phyloP scores from a whole-genome alignment of 2,797 vertebrate species.

The Platalea minor region DNA sequence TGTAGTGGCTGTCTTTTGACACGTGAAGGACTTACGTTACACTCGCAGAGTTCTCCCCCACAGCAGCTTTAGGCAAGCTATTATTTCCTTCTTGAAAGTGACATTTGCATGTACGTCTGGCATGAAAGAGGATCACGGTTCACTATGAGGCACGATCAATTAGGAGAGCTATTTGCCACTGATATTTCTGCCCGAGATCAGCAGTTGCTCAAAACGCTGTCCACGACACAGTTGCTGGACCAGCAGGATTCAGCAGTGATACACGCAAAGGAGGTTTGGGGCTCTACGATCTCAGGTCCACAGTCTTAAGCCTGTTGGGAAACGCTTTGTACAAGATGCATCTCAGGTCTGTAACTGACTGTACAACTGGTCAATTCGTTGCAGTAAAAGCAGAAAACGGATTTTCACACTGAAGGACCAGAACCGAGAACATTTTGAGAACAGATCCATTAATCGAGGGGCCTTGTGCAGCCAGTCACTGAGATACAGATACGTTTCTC shows the following conservation, averaged over 20 bases:
- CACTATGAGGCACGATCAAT: background rate
- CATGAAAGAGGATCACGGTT: background rate
- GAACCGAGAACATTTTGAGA: background rate
- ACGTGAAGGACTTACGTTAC: background rate
- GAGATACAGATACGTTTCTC: fast-evolving
- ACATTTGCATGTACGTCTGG: background rate
- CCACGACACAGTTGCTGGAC: background rate
- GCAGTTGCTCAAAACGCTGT: background rate
- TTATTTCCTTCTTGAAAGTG: background rate
- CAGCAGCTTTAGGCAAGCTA: background rate
- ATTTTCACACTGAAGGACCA: background rate
- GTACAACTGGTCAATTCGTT: background rate
- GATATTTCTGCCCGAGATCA: background rate
- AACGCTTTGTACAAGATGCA: background rate
- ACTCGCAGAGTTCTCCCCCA: background rate
- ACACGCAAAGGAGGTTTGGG: background rate
- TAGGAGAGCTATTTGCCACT: background rate
- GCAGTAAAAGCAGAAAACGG: background rate
- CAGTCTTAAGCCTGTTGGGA: background rate
- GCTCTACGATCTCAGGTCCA: background rate
- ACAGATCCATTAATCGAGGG: background rate
- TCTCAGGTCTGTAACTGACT: background rate
- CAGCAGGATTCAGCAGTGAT: background rate
- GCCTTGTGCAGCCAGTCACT: background rate
- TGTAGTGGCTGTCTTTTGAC: background rate